Base-by-base conservation (phyloP, 2,113 vertebrate genomes). In the Bettongia penicillata region DNA sequence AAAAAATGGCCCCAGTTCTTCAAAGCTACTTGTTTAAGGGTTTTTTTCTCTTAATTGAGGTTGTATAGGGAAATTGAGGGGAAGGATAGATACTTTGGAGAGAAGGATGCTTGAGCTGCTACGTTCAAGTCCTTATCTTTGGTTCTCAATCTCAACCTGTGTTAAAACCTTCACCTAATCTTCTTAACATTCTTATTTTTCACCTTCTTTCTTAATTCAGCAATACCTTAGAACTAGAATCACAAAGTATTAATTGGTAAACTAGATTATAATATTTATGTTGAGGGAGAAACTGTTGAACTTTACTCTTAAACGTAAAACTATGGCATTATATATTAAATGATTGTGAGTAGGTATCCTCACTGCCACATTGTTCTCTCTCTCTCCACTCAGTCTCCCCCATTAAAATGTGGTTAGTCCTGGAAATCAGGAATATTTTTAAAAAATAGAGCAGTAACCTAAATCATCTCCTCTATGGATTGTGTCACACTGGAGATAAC, bases 161-260 rank as follows among this genome's bases (percentile, higher is more conserved):
- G 52, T 22, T 48, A 91, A 53, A 96, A 93, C 55, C 48, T 96
- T 91, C 24, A 91, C 3, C 31, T 94, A 7, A 92, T 28, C 91
- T 95, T 95, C 92, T n/a, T 93, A 94, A 37, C 43, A 95, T 52
- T 61, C 16, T 3, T 93, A 48, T 90, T 52, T 52, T 31, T 77
- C 47, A 10, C 16, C 28, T 51, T 94, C 25, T 25, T 92, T 91
- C 2, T 53, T 93, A 94, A 61, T 93, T 96, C 19, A 48, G 0
- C 61, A 96, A 90, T 84, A 93, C 10, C 28, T 6, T 48, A 55
- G 49, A 95, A 93, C 51, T 94, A 96, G 25, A 91, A 22, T 91
- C 91, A 84, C 92, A 52, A 96, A 95, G 91, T 94, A 94, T 90
- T 95, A 89, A 96, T 91, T 91, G 0, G 2, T 91, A 9, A 94